Conservation (phyloP, 2,113 vertebrate genomes). For the Oenanthe melanoleuca region DNA sequence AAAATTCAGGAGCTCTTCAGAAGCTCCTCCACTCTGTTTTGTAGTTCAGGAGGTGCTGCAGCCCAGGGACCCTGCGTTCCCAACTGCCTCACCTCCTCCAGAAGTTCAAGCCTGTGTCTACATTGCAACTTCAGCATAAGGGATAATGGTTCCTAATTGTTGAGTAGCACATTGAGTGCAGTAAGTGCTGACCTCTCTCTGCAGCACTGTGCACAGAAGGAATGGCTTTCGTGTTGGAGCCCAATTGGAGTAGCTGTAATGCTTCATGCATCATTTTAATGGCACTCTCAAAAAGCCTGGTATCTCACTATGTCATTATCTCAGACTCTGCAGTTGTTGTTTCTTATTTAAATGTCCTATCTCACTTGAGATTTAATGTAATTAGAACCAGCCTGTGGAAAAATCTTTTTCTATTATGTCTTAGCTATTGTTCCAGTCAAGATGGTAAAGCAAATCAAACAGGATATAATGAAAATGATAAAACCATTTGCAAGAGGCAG, state of each 20-base stretch:
- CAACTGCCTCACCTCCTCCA: not conserved
- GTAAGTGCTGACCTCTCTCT: not conserved
- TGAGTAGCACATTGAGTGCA: not conserved
- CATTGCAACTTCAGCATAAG: not conserved
- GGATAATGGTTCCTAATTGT: not conserved
- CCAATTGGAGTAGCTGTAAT: not conserved
- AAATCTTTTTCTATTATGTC: conserved; percentile 43
- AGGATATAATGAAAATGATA: conserved; percentile 58
- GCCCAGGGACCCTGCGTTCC: not conserved
- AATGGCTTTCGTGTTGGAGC: not conserved
- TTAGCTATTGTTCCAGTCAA: conserved; percentile 56
- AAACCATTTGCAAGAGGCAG: conserved; percentile 27
- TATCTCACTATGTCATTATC: conserved; percentile 25
- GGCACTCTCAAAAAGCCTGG: not conserved
- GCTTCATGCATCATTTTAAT: conserved; percentile 27
- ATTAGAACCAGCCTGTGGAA: conserved; percentile 63
- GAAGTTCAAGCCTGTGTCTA: not conserved
- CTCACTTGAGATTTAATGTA: conserved; percentile 57
- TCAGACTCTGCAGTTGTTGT: conserved; percentile 50
- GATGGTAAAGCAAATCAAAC: conserved; percentile 62
- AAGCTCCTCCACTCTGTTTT: not conserved
- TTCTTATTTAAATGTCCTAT: conserved; percentile 60
- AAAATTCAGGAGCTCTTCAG: not conserved
- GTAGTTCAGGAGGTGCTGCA: not conserved
- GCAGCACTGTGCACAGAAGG: not conserved